Conservation (phyloP, 1,140 invertebrate genomes). For the Venustaconcha ellipsiformis region DNA sequence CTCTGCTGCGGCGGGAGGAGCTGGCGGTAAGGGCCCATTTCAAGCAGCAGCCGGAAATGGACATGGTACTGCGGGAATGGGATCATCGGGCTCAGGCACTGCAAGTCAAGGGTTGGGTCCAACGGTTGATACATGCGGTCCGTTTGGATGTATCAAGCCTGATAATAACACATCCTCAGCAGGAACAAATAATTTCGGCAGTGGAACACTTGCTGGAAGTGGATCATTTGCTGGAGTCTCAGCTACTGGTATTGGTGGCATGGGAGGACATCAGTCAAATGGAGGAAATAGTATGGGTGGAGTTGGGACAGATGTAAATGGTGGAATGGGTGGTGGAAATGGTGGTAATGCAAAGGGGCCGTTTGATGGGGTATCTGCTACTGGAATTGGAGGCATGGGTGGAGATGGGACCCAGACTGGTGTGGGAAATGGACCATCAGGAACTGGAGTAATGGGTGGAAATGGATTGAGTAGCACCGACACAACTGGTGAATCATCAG, state of each 20-base stretch:
- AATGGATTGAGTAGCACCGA: conserved; percentile 1
- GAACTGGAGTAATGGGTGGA: neutral
- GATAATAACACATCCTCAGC: neutral
- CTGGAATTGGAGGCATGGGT: conserved; percentile 1
- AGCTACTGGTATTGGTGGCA: conserved; percentile 2
- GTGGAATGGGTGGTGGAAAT: no score
- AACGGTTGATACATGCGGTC: conserved; percentile 17
- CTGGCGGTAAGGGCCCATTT: conserved; percentile 1
- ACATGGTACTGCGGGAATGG: neutral
- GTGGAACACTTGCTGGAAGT: conserved; percentile 2
- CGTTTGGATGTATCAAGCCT: conserved; percentile 7
- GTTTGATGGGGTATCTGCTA: neutral
- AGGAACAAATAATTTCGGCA: conserved; percentile 2
- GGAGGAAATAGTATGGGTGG: no score
- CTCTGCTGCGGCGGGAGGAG: neutral
- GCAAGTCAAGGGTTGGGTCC: neutral
- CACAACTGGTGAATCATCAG: neutral
- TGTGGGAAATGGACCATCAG: neutral
- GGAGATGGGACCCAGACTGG: neutral
- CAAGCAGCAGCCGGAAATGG: neutral
- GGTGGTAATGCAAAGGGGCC: no score
- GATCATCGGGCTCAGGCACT: neutral
- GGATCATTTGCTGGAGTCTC: conserved; percentile 10
- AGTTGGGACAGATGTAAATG: no score
- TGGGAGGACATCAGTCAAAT: no score